These are phyloP conservation scores for Laothoe populi DNA, from an alignment of 2,888 invertebrate species.

Conservation along the genomic window DNA sequence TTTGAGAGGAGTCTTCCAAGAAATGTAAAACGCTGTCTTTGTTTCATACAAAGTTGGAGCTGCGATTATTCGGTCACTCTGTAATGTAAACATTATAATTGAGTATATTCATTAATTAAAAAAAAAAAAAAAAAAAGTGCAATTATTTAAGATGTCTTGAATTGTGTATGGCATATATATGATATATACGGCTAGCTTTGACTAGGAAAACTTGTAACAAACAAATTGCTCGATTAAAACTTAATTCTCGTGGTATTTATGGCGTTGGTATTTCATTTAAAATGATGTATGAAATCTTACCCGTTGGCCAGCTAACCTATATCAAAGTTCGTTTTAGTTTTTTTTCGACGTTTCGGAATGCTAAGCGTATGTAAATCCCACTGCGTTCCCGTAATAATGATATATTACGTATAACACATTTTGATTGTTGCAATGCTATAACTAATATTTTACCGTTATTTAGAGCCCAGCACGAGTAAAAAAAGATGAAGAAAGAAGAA, in stretches of 20 bases:
- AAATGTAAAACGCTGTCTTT: constrained; percentile 23
- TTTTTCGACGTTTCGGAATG: constrained; percentile 44
- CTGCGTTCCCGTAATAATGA: constrained; percentile 33
- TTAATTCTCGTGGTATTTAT: neutral
- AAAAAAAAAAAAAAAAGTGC: neutral
- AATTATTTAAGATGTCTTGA: neutral
- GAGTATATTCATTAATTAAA: too few species aligned
- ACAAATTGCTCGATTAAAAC: too few species aligned
- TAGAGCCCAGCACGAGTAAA: constrained; percentile 45
- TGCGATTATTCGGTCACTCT: neutral
- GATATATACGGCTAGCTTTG: too few species aligned
- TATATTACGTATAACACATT: neutral
- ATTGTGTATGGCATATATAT: too few species aligned
- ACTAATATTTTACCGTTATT: constrained; percentile 34
- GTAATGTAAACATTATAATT: neutral
- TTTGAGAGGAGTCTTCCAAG: constrained; percentile 8
- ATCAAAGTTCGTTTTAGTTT: constrained; percentile 47
- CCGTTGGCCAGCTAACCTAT: constrained; percentile 38
- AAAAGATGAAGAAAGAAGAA: constrained; percentile 53
- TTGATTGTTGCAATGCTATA: neutral
- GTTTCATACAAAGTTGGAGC: constrained; percentile 20
- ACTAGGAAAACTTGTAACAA: too few species aligned
- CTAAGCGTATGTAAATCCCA: constrained; percentile 34
- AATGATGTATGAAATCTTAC: constrained; percentile 9
- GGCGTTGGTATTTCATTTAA: neutral